Evolutionary conservation across 2,797 vertebrate species (phyloP).

Genomic region (Avahi laniger): DNA sequence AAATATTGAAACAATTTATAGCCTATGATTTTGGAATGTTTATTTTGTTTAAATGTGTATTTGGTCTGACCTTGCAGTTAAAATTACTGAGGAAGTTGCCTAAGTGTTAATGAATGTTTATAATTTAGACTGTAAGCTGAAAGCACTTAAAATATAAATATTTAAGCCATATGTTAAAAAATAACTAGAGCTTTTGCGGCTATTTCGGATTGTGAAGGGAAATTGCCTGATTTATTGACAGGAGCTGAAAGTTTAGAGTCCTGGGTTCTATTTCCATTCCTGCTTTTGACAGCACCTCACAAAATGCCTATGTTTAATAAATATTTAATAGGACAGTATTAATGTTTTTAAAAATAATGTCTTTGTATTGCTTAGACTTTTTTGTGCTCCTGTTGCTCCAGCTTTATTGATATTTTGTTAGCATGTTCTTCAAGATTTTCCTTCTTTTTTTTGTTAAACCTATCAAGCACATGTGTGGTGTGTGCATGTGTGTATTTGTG

Average conservation of each 20-base stretch:
- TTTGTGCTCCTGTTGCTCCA: background rate
- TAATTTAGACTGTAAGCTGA: slow-evolving; percentile 37
- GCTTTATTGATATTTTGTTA: background rate
- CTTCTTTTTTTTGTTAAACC: background rate
- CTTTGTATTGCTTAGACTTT: slow-evolving; percentile 10
- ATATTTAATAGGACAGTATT: slow-evolving; percentile 36
- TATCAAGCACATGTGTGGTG: too few species aligned
- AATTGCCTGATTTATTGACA: slow-evolving; percentile 55
- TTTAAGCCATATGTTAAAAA: slow-evolving; percentile 69
- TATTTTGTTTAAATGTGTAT: slow-evolving; percentile 63
- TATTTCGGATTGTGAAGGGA: slow-evolving; percentile 36
- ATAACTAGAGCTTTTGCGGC: slow-evolving; percentile 48
- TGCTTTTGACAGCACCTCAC: slow-evolving; percentile 48
- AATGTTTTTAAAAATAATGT: slow-evolving; percentile 48
- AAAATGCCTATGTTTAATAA: slow-evolving; percentile 4
- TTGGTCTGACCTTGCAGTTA: slow-evolving; percentile 56
- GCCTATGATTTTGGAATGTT: slow-evolving; percentile 50
- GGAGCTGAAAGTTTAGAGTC: slow-evolving; percentile 43
- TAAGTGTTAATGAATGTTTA: slow-evolving; percentile 63
- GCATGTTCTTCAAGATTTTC: background rate
- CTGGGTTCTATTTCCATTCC: slow-evolving; percentile 49
- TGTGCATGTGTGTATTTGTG: background rate
- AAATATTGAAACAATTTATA: slow-evolving; percentile 55
- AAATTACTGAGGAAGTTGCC: slow-evolving; percentile 56
- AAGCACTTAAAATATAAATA: slow-evolving; percentile 76